Evolutionary conservation across 1,140 invertebrate genomes (phyloP).

Genomic region (Grapholita molesta): DNA sequence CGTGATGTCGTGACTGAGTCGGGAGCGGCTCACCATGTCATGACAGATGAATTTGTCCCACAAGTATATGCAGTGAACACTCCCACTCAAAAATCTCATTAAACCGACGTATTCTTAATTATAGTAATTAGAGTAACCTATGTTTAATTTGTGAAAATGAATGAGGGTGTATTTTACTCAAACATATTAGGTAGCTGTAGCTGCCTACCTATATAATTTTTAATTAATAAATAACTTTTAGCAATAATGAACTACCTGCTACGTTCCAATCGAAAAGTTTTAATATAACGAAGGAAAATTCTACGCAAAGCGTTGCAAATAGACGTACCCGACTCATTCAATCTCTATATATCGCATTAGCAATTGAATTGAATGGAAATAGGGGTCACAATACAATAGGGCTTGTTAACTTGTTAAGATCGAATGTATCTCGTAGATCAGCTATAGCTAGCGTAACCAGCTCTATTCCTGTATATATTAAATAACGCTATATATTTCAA

Average conservation of each 20-base stretch:
- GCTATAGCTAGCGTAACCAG: neutral
- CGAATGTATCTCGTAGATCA: too few relatives aligned
- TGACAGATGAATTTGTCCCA: neutral
- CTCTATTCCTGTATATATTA: neutral
- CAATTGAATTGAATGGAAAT: neutral
- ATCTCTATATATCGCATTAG: neutral
- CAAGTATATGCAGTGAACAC: neutral
- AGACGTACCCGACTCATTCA: neutral
- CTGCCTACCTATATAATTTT: too few relatives aligned
- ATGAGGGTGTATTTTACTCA: too few relatives aligned
- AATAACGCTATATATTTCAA: neutral
- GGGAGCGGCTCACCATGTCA: neutral
- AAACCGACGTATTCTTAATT: neutral
- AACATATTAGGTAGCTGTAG: too few relatives aligned
- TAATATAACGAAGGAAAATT: too few relatives aligned
- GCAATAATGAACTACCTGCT: too few relatives aligned
- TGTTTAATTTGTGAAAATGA: neutral
- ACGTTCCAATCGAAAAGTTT: too few relatives aligned
- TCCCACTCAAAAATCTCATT: neutral
- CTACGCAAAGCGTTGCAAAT: too few relatives aligned
- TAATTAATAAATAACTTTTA: too few relatives aligned
- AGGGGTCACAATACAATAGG: conserved; percentile 8
- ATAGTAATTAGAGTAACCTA: neutral
- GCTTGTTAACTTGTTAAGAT: neutral
- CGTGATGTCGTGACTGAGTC: neutral